Base-by-base conservation (phyloP, 1,140 invertebrate genomes). In the Polypedilum pembai region DNA sequence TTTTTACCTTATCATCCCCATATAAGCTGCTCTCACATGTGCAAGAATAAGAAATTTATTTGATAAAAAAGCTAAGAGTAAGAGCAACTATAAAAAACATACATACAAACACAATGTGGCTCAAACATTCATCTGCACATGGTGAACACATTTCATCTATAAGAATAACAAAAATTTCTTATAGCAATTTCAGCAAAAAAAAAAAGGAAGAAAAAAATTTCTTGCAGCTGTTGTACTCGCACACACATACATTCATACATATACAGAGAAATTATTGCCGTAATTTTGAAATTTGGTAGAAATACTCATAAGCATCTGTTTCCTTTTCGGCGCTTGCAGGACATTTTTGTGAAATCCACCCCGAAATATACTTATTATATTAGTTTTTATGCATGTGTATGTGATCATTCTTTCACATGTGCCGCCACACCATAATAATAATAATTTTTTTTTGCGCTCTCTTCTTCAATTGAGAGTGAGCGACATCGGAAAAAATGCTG, bases 281-380 rank as follows among this genome's bases (percentile, higher is more conserved):
- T 69, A 69, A 69, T 69, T 69, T 69, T 18, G 20, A 69, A 56
- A 56, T 56, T 33, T 56, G 65, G 65, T 21, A 69, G 20, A 18
- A 69, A 20, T 20, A 69, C 20, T 69, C 65, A 18, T 69, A 21
- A 69, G 65, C 65, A 69, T 69, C 65, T 69, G 65, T 69, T 69
- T 69, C 65, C 65, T 69, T 69, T 33, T 33, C n/a, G 45, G 12
- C 65, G 20, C 65, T 69, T 18, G 15, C 65, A 69, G 65, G 65
- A 69, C 20, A 69, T 20, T 69, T 69, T 18, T 69, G 17, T 69
- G 17, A 18, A 69, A 18, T 69, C 1, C 65, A 18, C 18, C 17
- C 17, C 20, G 17, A 8, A 20, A 18, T 18, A 69, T 69, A 69
- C 10, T 20, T 69, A 69, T 69, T 69, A 18, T 33, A 33, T 33